Base-by-base conservation (phyloP, 2,888 invertebrate species). In the Orchestes rusci region DNA sequence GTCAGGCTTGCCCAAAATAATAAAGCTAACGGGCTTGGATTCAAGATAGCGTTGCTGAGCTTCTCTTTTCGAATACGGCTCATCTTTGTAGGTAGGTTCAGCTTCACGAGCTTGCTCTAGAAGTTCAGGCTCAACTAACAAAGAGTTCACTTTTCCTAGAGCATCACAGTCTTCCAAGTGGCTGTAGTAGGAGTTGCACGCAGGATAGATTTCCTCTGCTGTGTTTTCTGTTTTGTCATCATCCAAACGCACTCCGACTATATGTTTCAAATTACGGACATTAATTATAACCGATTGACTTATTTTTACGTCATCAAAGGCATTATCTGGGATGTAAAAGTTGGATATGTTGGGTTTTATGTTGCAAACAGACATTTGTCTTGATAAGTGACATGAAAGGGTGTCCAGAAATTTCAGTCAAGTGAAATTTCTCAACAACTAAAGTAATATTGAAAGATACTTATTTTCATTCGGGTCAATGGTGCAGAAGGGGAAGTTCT, bases 391-490 rank as follows among this genome's bases (percentile, higher is more conserved):
- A n/a, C n/a, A n/a, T n/a, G n/a, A n/a, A n/a, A n/a, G n/a, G n/a
- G n/a, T n/a, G n/a, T n/a, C n/a, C n/a, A n/a, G n/a, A n/a, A n/a
- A n/a, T n/a, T n/a, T n/a, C n/a, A n/a, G n/a, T n/a, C n/a, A n/a
- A n/a, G n/a, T n/a, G n/a, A n/a, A n/a, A n/a, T n/a, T n/a, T n/a
- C n/a, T n/a, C n/a, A n/a, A n/a, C n/a, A n/a, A n/a, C n/a, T n/a
- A n/a, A n/a, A n/a, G n/a, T n/a, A n/a, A n/a, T n/a, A n/a, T n/a
- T n/a, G n/a, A n/a, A 60, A 58, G 56, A 82, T 84, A 92, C 93
- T 93, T 90, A 94, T 92, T 96, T 81, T 99, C 97, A 89, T 97
- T 97, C 35, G 99, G 99, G 73, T 99, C 96, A 67, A 99, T 99
- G 69, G 99, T 99, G 75, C 99, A 99, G 77, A 99, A 99, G 1